These are phyloP conservation scores for Malurus cyaneus DNA, from an alignment of 2,113 vertebrate genomes.

Conservation along the genomic window DNA sequence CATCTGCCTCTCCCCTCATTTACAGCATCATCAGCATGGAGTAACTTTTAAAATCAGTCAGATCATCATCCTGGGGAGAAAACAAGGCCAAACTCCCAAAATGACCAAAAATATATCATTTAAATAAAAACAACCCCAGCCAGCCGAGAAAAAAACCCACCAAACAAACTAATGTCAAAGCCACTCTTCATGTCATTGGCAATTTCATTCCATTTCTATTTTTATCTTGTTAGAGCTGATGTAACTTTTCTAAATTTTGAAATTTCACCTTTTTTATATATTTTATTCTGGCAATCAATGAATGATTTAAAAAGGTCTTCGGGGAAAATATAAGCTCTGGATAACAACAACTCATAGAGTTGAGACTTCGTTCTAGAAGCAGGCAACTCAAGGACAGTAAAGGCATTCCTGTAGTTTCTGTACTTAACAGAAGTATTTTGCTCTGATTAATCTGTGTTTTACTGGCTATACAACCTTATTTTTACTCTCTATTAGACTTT, in stretches of 20 bases:
- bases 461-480: neutral
- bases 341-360: neutral
- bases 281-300: neutral
- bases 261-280: neutral
- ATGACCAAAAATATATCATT: neutral
- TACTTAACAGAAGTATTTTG: neutral
- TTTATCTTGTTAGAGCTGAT: neutral
- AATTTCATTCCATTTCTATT: neutral
- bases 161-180: neutral
- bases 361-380: neutral
- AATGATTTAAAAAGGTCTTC: neutral
- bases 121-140: fast-evolving
- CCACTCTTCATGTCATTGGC: neutral
- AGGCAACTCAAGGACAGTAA: neutral
- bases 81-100: neutral
- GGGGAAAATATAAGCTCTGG: neutral
- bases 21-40: neutral
- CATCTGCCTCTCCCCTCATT: neutral
- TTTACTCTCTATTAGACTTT: neutral
- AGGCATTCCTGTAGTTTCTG: neutral
- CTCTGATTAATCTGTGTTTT: neutral
- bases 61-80: neutral
- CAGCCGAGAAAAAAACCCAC: neutral
- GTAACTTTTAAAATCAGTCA: neutral
- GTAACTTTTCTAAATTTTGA: neutral